phyloP scores from a whole-genome alignment of 1,140 invertebrate genomes.

The Lamellibrachia luymesi region DNA sequence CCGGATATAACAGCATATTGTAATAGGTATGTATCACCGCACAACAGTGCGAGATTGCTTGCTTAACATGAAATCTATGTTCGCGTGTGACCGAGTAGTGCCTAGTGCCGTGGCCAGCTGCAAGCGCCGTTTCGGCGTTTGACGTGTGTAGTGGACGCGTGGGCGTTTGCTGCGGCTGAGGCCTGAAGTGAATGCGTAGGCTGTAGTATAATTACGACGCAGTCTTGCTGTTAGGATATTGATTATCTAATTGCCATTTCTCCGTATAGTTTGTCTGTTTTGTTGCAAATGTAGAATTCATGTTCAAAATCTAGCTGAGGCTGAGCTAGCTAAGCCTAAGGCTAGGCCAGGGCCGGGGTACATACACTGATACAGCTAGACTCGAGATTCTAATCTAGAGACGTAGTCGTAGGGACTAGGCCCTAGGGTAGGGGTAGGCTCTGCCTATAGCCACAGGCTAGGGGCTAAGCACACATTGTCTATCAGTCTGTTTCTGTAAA shows the following conservation, averaged over 20 bases:
- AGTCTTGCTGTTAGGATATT: neutral
- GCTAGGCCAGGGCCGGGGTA: no score
- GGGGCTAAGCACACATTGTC: no score
- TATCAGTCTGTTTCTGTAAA: no score
- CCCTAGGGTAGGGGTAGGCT: no score
- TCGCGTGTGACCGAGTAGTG: neutral
- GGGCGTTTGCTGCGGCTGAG: neutral
- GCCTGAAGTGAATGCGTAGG: neutral
- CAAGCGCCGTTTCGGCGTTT: neutral
- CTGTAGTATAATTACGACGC: neutral
- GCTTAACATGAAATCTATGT: neutral
- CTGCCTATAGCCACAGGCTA: no score
- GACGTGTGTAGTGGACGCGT: conserved; percentile 2
- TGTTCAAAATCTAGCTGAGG: no score
- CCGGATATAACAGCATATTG: neutral
- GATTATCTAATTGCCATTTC: neutral
- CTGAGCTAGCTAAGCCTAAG: no score
- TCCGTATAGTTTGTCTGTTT: neutral
- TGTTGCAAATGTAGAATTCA: no score
- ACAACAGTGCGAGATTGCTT: neutral
- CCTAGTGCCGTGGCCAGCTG: neutral
- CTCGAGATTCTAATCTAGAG: no score
- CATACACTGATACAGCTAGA: no score
- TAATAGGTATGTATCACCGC: neutral
- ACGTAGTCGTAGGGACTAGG: no score